Conservation (phyloP, 2,797 vertebrate species). For the Taenioides sp. region DNA sequence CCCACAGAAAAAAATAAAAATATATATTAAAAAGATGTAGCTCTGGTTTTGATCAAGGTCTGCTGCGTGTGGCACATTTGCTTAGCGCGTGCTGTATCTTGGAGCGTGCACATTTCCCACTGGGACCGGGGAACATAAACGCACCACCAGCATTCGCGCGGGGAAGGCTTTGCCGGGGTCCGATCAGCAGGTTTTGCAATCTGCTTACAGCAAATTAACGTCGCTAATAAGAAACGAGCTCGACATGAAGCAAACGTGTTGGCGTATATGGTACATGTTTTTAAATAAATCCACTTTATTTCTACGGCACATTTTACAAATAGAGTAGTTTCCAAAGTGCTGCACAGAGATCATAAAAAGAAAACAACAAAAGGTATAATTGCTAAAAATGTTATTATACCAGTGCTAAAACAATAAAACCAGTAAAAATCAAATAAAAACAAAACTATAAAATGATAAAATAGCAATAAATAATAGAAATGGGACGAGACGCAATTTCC, state of each 20-base stretch:
- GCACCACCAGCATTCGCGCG: constrained; percentile 58
- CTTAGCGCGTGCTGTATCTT: constrained; percentile 17
- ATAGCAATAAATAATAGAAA: too few relatives aligned
- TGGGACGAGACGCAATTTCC: too few relatives aligned
- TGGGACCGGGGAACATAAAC: constrained; percentile 52
- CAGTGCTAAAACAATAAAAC: too few relatives aligned
- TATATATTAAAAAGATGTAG: constrained; percentile 19
- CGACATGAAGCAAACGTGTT: constrained; percentile 4
- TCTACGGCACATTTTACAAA: too few relatives aligned
- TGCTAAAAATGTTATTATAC: too few relatives aligned
- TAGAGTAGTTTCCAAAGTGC: too few relatives aligned
- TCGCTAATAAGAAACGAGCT: constrained; percentile 39
- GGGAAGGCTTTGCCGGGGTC: constrained; percentile 49
- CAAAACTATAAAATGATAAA: too few relatives aligned
- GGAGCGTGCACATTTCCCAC: constrained; percentile 18
- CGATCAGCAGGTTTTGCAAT: constrained; percentile 72
- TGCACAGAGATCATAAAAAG: too few relatives aligned
- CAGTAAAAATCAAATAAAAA: too few relatives aligned
- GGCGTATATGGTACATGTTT: background rate
- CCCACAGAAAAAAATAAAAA: constrained; percentile 7
- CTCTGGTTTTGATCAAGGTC: constrained; percentile 42
- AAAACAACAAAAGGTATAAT: too few relatives aligned
- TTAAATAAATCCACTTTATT: too few relatives aligned
- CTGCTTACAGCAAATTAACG: constrained; percentile 69
- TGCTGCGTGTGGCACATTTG: constrained; percentile 51